These are phyloP conservation scores for Diplogasteroides magnus DNA, from an alignment of 1,140 invertebrate genomes.

Conservation along the genomic window DNA sequence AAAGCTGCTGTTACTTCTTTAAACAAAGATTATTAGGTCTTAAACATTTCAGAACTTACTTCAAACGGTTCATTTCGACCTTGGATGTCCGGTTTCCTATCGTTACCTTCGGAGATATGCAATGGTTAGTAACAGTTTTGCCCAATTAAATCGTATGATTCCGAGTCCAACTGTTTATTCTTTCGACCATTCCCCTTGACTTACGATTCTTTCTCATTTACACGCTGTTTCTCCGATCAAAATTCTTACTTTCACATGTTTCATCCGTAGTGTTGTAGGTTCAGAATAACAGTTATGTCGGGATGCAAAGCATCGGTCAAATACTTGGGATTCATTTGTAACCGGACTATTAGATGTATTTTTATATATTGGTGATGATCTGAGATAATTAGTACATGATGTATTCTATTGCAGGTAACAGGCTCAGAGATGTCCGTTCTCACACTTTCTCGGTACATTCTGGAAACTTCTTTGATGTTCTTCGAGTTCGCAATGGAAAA, in stretches of 20 bases:
- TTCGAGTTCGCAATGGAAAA: background rate
- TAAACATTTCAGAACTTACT: too few species aligned
- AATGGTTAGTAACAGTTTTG: too few species aligned
- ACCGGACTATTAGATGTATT: background rate
- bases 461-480: background rate
- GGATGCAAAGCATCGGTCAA: background rate
- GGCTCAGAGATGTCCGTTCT: background rate
- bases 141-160: background rate
- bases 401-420: background rate
- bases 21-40: too few species aligned
- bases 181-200: too few species aligned
- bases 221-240: background rate
- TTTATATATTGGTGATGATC: background rate
- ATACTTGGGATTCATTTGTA: background rate
- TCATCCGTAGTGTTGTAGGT: too few species aligned
- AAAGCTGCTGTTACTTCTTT: too few species aligned
- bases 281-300: background rate
- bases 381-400: too few species aligned
- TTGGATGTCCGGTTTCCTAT: slow-evolving; percentile 90
- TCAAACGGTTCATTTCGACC: slow-evolving; percentile 77
- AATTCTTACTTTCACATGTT: too few species aligned
- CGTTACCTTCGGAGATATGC: slow-evolving; percentile 85
- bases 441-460: background rate
- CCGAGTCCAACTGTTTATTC: background rate
- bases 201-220: background rate